Base-by-base conservation (phyloP, 92 coral and sea anemone species). In the Micromussa lordhowensis region DNA sequence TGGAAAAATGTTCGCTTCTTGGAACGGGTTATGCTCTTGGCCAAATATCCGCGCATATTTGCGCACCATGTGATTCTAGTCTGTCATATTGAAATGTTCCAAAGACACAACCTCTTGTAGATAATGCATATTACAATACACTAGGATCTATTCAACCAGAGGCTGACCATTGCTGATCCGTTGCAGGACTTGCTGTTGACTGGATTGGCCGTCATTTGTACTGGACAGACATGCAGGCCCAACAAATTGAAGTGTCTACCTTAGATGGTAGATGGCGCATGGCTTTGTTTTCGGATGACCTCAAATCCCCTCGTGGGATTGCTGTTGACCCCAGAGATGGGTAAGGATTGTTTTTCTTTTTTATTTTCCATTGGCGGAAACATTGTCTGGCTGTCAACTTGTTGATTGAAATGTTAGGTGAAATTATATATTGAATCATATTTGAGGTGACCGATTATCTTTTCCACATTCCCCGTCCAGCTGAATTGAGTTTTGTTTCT, bases 261-360 rank as follows among this genome's bases (percentile, higher is more conserved):
- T 90, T 97, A 22, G 93, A 94, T 70, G 98, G 98, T 11, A 90
- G 82, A 49, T 77, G 92, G 86, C 98, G 99, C 4, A 88, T 86
- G 87, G 92, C 88, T 4, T 75, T 97, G 84, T 58, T 97, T 34
- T 86, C 94, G 51, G 81, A 91, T 24, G 95, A 90, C 83, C 82
- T 96, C 73, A 91, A 91, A 48, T 91, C 97, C 14, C 99, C 99
- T 29, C 91, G 98, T 40, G 99, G 95, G 8, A 86, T 97, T 32
- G 98, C 93, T 34, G 79, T 97, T 48, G 99, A 97, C 78, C 97
- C 99, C 28, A 90, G 96, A 55, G 98, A 92, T 69, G 99, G 99
- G 99, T 97, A 89, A 70, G 91, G 51, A 36, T 49, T 16, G 21
- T n/a, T 26, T 34, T 53, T 26, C 6, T 30, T 2, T 35, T 12